Percentiles rank a stretch among this genome's conserved stretches.
Evolutionary conservation across 2,113 vertebrate species (phyloP).

Genomic region (Amazona vittata): DNA sequence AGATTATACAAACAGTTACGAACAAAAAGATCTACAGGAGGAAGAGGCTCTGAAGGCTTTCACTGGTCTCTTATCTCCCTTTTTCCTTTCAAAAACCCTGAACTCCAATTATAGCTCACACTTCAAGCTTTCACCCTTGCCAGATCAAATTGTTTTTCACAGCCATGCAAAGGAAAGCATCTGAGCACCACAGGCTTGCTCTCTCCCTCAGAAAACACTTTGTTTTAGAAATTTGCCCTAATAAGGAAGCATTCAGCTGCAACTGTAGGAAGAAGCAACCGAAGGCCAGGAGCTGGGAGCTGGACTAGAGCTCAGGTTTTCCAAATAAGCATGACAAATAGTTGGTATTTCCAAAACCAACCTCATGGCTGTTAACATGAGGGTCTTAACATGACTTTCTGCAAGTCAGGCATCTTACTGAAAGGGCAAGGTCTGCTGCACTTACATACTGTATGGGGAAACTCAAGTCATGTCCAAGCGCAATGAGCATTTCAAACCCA

Average conservation of each 20-base stretch:
- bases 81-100: conserved; percentile 69
- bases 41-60: conserved; percentile 46
- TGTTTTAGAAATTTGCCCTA: conserved; percentile 29
- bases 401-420: not conserved
- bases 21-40: conserved; percentile 57
- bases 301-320: not conserved
- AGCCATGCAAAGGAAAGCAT: conserved; percentile 19
- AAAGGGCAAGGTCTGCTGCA: not conserved
- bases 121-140: conserved; percentile 48
- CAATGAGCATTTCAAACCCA: not conserved
- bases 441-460: not conserved
- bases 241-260: not conserved
- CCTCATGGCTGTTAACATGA: not conserved
- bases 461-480: not conserved
- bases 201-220: not conserved
- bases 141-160: conserved; percentile 60
- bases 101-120: conserved; percentile 71
- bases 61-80: conserved; percentile 57
- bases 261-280: not conserved
- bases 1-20: conserved; percentile 49
- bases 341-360: not conserved
- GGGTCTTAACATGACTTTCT: not conserved
- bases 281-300: not conserved
- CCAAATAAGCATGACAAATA: not conserved
- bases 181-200: not conserved